Evolutionary conservation across 2,797 vertebrate genomes (phyloP), one percentile per base, ranked within the genome.

Genomic region (Sebastes cheni): DNA sequence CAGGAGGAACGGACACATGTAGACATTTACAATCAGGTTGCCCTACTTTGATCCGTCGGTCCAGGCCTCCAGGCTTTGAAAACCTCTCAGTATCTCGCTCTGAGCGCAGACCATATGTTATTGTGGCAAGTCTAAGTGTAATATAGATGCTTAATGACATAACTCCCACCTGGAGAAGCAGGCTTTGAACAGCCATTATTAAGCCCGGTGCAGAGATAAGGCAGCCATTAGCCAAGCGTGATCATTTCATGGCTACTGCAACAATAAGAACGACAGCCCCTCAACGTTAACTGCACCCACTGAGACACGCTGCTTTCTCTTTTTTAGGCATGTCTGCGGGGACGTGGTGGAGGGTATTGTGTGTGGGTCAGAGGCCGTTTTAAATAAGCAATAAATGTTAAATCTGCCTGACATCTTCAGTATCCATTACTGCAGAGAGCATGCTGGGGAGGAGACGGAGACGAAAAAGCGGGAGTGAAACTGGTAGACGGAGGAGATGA

Each of bases 361-460:
- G 75, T 85, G 77, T 56, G 85, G 91, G 90, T 93, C 91, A 90
- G 77, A 88, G 88, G 92, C 87, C 68, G 46, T 88, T 94, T 91
- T 86, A 89, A 94, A 93, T 91, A 92, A 93, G 89, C 90, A 91
- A 84, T 92, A 91, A 89, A 93, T 90, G 94, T 93, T 93, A 93
- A 93, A 94, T 93, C 88, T 93, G 91, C 86, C 91, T 89, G 93
- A 94, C 90, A 89, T 93, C 89, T 94, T 93, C 90, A 92, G 91
- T 95, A 91, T 95, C 92, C 85, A 87, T 94, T 93, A 93, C 94
- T 85, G 83, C 88, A 92, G 80, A 91, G 83, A 93, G 89, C 88
- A 86, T 82, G 82, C 67, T 50, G 59, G 61, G 52, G 86, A 89
- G 84, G 83, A 91, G 86, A 77, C 62, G 12, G 80, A 85, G 80